Evolutionary conservation across 1,140 invertebrate genomes (phyloP).

Genomic region (Hycleus cichorii): DNA sequence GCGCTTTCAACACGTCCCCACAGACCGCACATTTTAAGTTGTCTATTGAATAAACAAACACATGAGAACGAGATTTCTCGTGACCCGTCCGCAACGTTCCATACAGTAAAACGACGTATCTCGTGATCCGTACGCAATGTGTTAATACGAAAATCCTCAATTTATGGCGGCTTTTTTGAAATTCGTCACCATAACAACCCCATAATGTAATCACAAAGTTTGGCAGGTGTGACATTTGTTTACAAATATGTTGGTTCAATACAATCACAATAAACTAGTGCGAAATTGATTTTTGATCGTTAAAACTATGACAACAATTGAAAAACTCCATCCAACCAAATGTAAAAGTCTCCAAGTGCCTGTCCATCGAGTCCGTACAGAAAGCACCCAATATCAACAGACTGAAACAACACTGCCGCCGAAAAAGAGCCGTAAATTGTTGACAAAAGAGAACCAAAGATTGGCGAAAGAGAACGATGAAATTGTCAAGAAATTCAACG

Average conservation of each 20-base stretch:
- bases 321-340: not conserved
- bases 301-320: not conserved
- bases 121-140: too few relatives aligned
- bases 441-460: slow-evolving; percentile 40
- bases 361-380: not conserved
- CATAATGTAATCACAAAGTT: too few relatives aligned
- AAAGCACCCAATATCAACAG: not conserved
- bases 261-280: not conserved
- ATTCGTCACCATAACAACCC: too few relatives aligned
- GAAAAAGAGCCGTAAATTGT: slow-evolving; percentile 31
- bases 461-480: slow-evolving; percentile 39
- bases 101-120: too few relatives aligned
- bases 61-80: too few relatives aligned
- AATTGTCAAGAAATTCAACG: slow-evolving; percentile 36
- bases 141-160: too few relatives aligned
- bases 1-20: too few relatives aligned
- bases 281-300: not conserved
- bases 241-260: not conserved
- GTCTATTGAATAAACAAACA: too few relatives aligned
- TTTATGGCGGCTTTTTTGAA: too few relatives aligned
- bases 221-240: too few relatives aligned
- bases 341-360: not conserved
- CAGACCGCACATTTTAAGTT: too few relatives aligned
- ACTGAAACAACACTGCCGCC: not conserved
- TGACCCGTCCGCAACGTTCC: too few relatives aligned